Conservation (phyloP, 2,888 invertebrate species). For the Leistus spinibarbis region DNA sequence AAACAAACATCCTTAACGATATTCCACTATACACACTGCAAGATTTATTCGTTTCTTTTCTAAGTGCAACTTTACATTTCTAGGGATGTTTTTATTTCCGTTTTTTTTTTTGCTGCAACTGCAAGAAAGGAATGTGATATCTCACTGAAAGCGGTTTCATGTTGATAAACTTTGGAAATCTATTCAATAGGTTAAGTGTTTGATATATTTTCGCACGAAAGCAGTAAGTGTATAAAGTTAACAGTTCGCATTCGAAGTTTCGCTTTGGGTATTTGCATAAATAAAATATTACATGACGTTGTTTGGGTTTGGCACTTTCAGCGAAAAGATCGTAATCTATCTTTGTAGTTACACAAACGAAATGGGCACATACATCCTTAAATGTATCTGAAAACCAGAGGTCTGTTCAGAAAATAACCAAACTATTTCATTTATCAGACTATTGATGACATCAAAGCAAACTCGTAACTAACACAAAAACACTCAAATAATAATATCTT, state of each 20-base stretch:
- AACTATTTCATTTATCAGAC: no score
- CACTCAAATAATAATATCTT: no score
- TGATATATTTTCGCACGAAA: background rate
- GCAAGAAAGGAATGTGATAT: background rate
- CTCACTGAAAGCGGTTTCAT: background rate
- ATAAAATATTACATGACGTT: background rate
- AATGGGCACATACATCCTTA: background rate
- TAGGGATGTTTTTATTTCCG: background rate
- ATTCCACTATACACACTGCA: background rate
- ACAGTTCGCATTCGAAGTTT: background rate
- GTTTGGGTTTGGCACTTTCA: background rate
- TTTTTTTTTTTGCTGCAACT: background rate
- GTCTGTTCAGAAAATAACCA: no score
- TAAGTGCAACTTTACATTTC: background rate
- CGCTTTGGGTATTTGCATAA: background rate
- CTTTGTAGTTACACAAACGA: background rate
- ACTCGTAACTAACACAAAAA: no score
- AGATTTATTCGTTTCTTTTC: background rate
- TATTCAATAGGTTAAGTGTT: background rate
- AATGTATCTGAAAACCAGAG: no score
- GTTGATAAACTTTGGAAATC: background rate
- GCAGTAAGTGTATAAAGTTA: background rate
- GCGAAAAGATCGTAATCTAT: background rate
- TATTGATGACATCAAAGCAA: no score
- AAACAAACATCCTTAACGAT: constrained; percentile 17